Evolutionary conservation across 2,888 invertebrate genomes (phyloP).

Genomic region (Chymomyza amoena): DNA sequence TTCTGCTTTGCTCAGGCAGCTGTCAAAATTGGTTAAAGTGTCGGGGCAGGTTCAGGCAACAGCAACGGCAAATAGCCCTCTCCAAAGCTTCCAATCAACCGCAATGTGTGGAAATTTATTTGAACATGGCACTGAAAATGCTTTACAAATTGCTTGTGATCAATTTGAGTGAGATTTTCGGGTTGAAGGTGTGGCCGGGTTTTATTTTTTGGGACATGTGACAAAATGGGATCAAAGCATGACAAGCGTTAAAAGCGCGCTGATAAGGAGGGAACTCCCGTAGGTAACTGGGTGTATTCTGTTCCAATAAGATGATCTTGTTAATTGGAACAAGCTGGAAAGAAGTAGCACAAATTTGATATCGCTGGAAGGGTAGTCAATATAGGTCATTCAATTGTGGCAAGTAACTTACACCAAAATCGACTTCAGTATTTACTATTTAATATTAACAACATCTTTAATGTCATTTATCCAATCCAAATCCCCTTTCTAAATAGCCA

Average conservation of each 20-base stretch:
- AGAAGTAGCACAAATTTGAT: too few species aligned
- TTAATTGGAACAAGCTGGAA: too few species aligned
- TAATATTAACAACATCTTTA: too few species aligned
- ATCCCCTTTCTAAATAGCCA: too few species aligned
- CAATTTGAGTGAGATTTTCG: not conserved
- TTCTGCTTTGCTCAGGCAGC: slow-evolving; percentile 37
- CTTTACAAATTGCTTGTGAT: not conserved
- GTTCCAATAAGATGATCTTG: too few species aligned
- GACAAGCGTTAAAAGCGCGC: not conserved
- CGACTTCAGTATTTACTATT: too few species aligned
- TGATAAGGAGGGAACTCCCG: not conserved
- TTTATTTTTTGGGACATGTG: not conserved
- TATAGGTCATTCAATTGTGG: too few species aligned
- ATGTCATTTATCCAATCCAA: too few species aligned
- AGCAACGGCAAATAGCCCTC: not conserved
- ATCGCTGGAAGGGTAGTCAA: too few species aligned
- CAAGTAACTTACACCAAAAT: too few species aligned
- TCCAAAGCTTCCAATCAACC: not conserved
- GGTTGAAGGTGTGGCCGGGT: not conserved
- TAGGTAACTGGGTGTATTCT: too few species aligned
- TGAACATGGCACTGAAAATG: not conserved
- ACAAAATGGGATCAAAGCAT: not conserved
- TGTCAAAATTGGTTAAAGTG: slow-evolving; percentile 32
- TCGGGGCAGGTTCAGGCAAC: not conserved
- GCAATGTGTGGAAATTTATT: not conserved